Evolutionary conservation across 2,888 invertebrate genomes (phyloP), one percentile per base, ranked within the genome.

Genomic region (Esperia sulphurella): DNA sequence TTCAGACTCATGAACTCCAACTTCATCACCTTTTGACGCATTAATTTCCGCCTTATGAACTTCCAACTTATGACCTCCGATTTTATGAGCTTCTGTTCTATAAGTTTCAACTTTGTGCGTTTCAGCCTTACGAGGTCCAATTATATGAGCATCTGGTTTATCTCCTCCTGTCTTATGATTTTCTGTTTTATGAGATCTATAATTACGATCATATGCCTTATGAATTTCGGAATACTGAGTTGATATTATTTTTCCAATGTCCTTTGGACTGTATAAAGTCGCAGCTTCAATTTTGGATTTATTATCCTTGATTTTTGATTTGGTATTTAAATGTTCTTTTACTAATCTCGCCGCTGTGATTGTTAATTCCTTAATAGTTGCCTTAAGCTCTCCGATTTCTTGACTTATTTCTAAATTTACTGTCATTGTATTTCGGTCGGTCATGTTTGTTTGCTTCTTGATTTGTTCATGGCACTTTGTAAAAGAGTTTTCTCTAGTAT

Each of bases 351-450:
- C 72, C 1, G 82, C 70, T 31, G 69, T 73, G 12, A 49, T 54
- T 21, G 75, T 60, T 48, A 86, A 56, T 38, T 77, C 71, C 63
- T 70, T 77, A 30, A 84, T 69, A 10, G 79, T 70, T 8, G 46
- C 53, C 57, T 75, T 77, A 0, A 85, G 63, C 49, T 82, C 79
- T 37, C 51, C 68, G 47, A 87, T 71, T 57, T 83, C 79, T 51
- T 75, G 63, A 33, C 61, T 61, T 41, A 83, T 71, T 57, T 75
- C 70, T 33, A 66, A 45, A 45, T 69, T 61, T 35, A 54, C 56
- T 33, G 63, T 69, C 37, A 58, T 52, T 1, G 63, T 66, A 13
- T 59, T 51, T 40, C 45, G 58, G 45, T 65, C 61, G 7, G 45
- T 46, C 31, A 48, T 41, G 14, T 51, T 46, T 42, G 8, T 40